Evolutionary conservation across 2,113 vertebrate genomes (phyloP).

Genomic region (Laticauda laticaudata): DNA sequence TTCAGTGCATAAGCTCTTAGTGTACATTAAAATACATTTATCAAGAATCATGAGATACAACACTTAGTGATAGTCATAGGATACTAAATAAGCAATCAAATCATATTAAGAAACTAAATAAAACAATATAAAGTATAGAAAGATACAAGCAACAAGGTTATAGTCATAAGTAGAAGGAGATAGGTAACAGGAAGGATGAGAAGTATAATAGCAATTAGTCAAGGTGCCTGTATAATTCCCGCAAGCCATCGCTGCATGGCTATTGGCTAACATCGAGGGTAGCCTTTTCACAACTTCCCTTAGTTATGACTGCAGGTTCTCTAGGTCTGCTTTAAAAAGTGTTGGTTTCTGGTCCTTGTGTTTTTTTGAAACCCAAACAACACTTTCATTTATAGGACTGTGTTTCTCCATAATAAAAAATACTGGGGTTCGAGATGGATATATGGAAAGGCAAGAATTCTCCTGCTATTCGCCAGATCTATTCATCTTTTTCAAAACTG

Average conservation of each 20-base stretch:
- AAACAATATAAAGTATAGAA: no score
- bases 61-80: no score
- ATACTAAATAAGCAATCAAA: no score
- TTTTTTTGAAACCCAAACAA: not conserved
- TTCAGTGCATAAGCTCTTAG: no score
- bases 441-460: not conserved
- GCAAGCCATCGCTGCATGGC: not conserved
- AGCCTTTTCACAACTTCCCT: not conserved
- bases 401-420: not conserved
- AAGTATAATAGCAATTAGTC: no score
- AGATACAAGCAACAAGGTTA: no score
- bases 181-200: no score
- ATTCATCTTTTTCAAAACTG: not conserved
- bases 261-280: not conserved
- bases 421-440: not conserved
- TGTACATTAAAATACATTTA: no score
- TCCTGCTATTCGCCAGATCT: not conserved
- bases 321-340: not conserved
- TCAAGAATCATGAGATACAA: no score
- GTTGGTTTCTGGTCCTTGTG: not conserved
- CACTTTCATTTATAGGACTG: not conserved
- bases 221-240: not conserved
- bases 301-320: not conserved
- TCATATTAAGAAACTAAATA: no score
- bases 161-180: no score